Evolutionary conservation across 2,113 vertebrate genomes (phyloP).

Genomic region (Greenwoodochromis staneri): DNA sequence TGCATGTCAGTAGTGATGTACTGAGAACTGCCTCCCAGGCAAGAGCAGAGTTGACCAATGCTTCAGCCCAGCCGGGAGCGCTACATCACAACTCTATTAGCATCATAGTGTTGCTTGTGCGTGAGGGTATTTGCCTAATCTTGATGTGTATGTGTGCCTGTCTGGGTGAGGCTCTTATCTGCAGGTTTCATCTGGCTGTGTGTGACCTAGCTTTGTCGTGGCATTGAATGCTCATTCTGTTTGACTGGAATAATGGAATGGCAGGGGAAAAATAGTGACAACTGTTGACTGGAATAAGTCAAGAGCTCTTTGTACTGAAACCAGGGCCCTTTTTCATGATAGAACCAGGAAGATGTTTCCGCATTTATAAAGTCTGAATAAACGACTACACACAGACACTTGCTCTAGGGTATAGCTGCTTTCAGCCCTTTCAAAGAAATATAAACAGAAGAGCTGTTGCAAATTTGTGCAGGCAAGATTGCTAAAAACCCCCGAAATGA

Average conservation of each 20-base stretch:
- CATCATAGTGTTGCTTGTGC: slow-evolving; percentile 16
- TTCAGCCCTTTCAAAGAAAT: background rate
- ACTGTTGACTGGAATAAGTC: slow-evolving; percentile 25
- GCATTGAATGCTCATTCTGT: background rate
- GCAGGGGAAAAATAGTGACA: slow-evolving; percentile 17
- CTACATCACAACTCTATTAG: slow-evolving; percentile 30
- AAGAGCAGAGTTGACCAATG: slow-evolving; percentile 33
- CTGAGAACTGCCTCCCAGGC: slow-evolving; percentile 57
- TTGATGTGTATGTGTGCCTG: background rate
- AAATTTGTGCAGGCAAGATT: background rate
- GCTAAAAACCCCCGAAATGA: background rate
- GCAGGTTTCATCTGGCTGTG: slow-evolving; percentile 29
- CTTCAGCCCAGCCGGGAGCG: background rate
- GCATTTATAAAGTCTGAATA: background rate
- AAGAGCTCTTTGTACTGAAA: background rate
- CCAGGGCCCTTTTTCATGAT: background rate
- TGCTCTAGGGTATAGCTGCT: background rate
- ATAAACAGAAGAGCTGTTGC: background rate
- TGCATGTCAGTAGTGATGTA: slow-evolving; percentile 64
- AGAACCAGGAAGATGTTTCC: background rate
- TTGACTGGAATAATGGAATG: background rate
- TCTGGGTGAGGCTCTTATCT: slow-evolving; percentile 13
- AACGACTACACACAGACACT: background rate
- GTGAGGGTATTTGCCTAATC: background rate
- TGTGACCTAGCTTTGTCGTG: slow-evolving; percentile 1